Conservation (phyloP, 30 jellyfish, hydroid and myxozoan genomes). For the Chrysaora quinquecirrha region DNA sequence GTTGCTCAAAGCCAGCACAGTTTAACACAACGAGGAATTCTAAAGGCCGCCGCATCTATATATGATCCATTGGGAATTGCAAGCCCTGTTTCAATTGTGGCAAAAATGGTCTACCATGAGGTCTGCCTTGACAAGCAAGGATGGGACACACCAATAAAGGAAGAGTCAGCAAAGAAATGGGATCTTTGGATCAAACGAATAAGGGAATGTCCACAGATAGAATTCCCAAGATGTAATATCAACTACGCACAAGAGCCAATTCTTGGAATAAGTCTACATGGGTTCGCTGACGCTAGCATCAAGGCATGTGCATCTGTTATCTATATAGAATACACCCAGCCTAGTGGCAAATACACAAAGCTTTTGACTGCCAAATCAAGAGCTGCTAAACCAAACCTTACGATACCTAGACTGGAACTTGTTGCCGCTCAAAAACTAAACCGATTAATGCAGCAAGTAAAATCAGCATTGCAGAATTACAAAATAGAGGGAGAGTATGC, state of each 20-base stretch:
- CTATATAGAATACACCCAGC: too few relatives aligned
- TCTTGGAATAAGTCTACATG: neutral
- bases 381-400: conserved; percentile 15
- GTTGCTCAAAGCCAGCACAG: too few relatives aligned
- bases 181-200: neutral
- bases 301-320: neutral
- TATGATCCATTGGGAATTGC: too few relatives aligned
- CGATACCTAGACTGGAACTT: conserved; percentile 24
- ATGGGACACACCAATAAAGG: conserved; percentile 37
- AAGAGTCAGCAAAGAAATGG: conserved; percentile 1
- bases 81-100: too few relatives aligned
- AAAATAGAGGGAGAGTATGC: too few relatives aligned
- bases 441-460: neutral
- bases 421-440: conserved; percentile 1
- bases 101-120: conserved; percentile 30
- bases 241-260: neutral
- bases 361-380: conserved; percentile 17
- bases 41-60: too few relatives aligned
- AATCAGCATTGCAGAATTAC: too few relatives aligned
- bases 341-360: conserved; percentile 11
- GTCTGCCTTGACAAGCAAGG: conserved; percentile 17
- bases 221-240: neutral
- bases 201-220: neutral
- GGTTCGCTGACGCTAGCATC: too few relatives aligned
- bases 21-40: too few relatives aligned